Conservation (phyloP, 2,797 vertebrate genomes). For the Gymnothorax reevesii region DNA sequence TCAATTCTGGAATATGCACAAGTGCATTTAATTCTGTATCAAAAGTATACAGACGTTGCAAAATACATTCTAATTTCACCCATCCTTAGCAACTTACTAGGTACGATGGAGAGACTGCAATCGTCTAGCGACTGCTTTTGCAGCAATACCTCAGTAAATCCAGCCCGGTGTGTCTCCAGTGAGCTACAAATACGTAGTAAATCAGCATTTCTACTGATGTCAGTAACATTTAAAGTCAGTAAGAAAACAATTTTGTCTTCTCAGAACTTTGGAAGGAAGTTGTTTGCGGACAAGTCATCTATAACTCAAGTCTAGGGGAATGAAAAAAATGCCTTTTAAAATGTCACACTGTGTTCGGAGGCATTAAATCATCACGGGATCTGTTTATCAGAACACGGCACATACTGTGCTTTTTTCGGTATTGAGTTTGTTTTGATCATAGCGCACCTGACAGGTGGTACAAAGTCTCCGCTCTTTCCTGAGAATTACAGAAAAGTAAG, state of each 20-base stretch:
- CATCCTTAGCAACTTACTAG: too few species aligned
- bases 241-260: not conserved
- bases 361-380: conserved; percentile 42
- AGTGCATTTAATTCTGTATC: not conserved
- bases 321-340: conserved; percentile 20
- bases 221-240: conserved; percentile 5
- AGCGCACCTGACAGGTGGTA: conserved; percentile 45
- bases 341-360: conserved; percentile 29
- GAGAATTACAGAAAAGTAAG: not conserved
- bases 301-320: not conserved
- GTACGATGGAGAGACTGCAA: not conserved
- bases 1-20: not conserved
- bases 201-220: not conserved
- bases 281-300: not conserved
- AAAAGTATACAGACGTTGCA: not conserved
- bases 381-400: conserved; percentile 25
- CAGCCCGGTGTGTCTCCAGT: not conserved
- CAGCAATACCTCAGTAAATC: not conserved
- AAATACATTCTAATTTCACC: too few species aligned
- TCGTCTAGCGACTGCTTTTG: not conserved
- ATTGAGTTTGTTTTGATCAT: conserved; percentile 47
- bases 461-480: conserved; percentile 25
- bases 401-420: conserved; percentile 35
- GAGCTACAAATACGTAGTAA: not conserved
- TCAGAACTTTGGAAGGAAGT: conserved; percentile 3